Base-by-base conservation (phyloP, 2,888 invertebrate species). In the Yponomeuta malinellus region DNA sequence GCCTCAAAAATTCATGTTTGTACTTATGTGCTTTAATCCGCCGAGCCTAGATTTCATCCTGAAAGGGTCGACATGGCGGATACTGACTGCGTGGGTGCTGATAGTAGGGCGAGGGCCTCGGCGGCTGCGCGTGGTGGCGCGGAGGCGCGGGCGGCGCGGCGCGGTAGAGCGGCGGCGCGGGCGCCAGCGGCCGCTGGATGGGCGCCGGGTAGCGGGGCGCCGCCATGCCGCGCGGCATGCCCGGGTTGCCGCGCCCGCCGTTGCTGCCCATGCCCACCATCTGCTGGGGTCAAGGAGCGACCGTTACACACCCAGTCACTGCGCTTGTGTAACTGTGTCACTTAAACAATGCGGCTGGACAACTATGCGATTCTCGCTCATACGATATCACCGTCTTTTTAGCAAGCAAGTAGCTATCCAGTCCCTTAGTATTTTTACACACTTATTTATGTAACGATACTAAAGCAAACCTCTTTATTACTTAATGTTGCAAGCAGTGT, bases 191-290 rank as follows among this genome's bases (percentile, higher is more conserved):
- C 43, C 93, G 88, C 86, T 93, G 93, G 78, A 93, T 93, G 76
- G 93, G 93, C 78, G 93, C 87, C 68, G 93, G 93, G 84, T 93
- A 93, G 73, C 92, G 90, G 80, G 89, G 90, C 75, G 88, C 86
- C 69, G 76, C 75, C 82, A 86, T 77, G 74, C 86, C 87, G 77
- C 87, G 85, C 65, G 76, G 75, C 81, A 84, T 80, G 66, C 75
- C 63, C 66, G 48, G 71, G 33, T 15, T 37, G 37, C 31, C 31
- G 66, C 72, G 71, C 71, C 79, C 84, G 72, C 79, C 84, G 82
- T 84, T 85, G 82, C 83, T 83, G 72, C 88, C 87, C 67, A 85
- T 86, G 77, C 83, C 82, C 77, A 87, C 83, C 85, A 89, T 85
- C 82, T 89, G 85, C 79, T 78, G 73, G 29, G 75, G 71, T 12